Base-by-base conservation (phyloP, 2,888 invertebrate genomes). In the Leptinotarsa juncta region DNA sequence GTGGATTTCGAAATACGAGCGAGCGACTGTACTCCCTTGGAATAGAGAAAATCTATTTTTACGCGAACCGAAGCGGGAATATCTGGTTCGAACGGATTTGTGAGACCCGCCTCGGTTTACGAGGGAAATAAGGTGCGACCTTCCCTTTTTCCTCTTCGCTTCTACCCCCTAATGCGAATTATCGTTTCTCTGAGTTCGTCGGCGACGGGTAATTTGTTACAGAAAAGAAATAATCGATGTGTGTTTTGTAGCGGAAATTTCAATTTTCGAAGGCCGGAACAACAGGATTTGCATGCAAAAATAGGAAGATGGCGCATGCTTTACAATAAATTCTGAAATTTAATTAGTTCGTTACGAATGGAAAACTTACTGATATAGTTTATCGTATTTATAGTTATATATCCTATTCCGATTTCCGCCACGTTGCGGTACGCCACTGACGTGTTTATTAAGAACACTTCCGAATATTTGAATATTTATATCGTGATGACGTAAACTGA, bases 1-100 rank as follows among this genome's bases (percentile, higher is more conserved):
- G 50, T 16, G 50, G 16, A 50, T 50, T 50, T 50, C 50, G 32
- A 50, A 16, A 14, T 16, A 4, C 50, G 50, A 50, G 16, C 50
- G 50, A 50, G 50, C 50, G 16, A 50, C 16, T 15, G 7, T 16
- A 20, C 32, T 32, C 32, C 32, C 2, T 32, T 32, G 20, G 20
- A 57, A 57, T 57, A 57, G 7, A 57, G 70, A 20, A 70, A 70
- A 70, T 70, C 70, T 70, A 70, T 70, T 70, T 70, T 70, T 49
- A 16, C 18, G 4, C 48, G 48, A 16, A 42, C 20, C 16, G 26
- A 62, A 42, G 57, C 55, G 50, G 70, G 57, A 48, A 70, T 60
- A 70, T 70, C 70, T 70, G 70, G 70, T 70, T 70, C 7, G 51
- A 70, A 70, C 70, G 60, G 32, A 60, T 42, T 67, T 32, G 68